These are phyloP conservation scores for Andinoacara biseriatus DNA, from an alignment of 2,113 vertebrate species.

Conservation along the genomic window DNA sequence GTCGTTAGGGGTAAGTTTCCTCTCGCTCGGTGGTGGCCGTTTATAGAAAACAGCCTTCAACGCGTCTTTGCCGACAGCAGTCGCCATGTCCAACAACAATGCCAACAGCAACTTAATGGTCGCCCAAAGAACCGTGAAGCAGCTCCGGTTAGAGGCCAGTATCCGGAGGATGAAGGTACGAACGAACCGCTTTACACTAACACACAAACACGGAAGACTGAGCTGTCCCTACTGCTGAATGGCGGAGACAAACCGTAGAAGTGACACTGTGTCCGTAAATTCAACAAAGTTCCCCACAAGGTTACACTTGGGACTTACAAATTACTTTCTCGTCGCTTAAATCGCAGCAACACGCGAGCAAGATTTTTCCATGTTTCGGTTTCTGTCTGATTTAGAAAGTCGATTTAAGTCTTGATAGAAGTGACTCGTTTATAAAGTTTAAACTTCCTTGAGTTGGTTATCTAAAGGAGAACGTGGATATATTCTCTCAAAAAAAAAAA, in stretches of 20 bases:
- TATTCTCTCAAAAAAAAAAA: neutral
- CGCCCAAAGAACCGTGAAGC: conserved; percentile 79
- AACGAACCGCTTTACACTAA: conserved; percentile 35
- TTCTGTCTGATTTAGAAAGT: neutral
- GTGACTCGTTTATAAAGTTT: neutral
- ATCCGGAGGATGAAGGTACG: conserved; percentile 80
- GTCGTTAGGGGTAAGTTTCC: conserved; percentile 54
- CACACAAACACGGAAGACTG: conserved; percentile 61
- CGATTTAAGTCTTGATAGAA: neutral
- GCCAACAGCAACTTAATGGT: conserved; percentile 76
- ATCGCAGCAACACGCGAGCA: neutral
- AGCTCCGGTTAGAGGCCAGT: conserved; percentile 80
- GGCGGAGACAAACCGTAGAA: conserved; percentile 38
- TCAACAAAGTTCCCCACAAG: neutral
- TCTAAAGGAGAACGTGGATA: neutral
- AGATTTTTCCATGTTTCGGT: conserved; percentile 8
- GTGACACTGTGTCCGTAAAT: conserved; percentile 7
- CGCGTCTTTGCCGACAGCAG: neutral
- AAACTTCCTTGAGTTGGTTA: neutral
- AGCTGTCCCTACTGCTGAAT: conserved; percentile 25
- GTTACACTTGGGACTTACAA: neutral
- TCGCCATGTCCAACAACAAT: conserved; percentile 83
- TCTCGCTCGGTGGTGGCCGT: conserved; percentile 6
- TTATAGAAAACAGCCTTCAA: neutral
- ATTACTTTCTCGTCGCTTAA: neutral